Evolutionary conservation across 2,113 vertebrate species (phyloP).

Genomic region (Gavialis gangeticus): DNA sequence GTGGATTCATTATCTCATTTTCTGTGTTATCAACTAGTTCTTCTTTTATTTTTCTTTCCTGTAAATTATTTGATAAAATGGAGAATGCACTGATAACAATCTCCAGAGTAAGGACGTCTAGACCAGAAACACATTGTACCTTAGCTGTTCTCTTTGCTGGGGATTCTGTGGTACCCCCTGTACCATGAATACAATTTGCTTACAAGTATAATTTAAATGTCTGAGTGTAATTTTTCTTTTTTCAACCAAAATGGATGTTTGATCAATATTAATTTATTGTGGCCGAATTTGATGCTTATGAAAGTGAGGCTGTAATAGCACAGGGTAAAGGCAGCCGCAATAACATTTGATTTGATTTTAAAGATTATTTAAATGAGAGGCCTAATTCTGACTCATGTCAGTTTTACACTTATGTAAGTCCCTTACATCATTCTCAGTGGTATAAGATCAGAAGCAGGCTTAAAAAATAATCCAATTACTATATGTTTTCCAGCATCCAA

Average conservation of each 20-base stretch:
- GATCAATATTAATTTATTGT: conserved; percentile 20
- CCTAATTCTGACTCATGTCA: not conserved
- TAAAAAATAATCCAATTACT: not conserved
- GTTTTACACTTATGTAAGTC: conserved; percentile 5
- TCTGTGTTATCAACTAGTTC: not conserved
- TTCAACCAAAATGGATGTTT: not conserved
- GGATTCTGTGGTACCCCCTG: not conserved
- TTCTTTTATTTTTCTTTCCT: not conserved
- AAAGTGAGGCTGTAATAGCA: not conserved
- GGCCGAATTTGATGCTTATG: not conserved
- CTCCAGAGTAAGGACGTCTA: not conserved
- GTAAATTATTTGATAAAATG: not conserved
- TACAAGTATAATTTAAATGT: not conserved
- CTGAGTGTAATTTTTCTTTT: not conserved
- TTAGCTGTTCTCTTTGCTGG: not conserved
- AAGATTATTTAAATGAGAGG: not conserved
- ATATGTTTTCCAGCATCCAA: not conserved
- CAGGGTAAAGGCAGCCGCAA: not conserved
- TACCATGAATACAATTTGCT: not conserved
- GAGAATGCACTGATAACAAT: not conserved
- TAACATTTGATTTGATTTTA: conserved; percentile 18
- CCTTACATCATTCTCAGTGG: not conserved
- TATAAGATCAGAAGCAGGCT: not conserved
- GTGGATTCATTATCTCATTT: not conserved
- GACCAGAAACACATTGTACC: not conserved